Evolutionary conservation across 2,797 vertebrate genomes (phyloP), one percentile per base, ranked within the genome.

Genomic region (Enoplosus armatus): DNA sequence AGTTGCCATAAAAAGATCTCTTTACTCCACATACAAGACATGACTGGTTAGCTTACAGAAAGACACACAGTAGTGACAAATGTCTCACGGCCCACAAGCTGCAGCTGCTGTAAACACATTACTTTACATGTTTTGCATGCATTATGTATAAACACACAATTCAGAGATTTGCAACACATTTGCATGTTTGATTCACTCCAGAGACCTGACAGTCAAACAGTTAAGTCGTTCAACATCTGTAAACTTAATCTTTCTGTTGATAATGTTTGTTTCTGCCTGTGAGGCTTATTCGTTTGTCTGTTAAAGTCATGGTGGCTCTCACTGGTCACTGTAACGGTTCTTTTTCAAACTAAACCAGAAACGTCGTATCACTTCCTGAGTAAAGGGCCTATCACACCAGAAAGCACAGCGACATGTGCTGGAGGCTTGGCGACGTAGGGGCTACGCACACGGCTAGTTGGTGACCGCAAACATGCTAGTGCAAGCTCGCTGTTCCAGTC

Each of bases 1-100:
- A 31, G 56, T 18, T 50, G 20, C 67, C 22, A 72, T 78, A n/a
- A 75, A 85, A 78, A 80, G 12, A 63, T 33, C 41, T 35, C 16
- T 62, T 35, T 10, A 54, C 53, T 37, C 43, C 24, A 35, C 24
- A 48, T 29, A 16, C 5, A 15, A 56, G 65, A n/a, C 14, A 16
- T 16, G 41, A 58, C 24, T 22, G 33, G 37, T 55, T 43, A 51
- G 35, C 31, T 47, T 24, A 29, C 22, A 39, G n/a, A 75, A 33
- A 61, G 7, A 65, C 45, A 68, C 39, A n/a, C 45, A 62, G n/a
- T 2, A 11, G 45, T 29, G 60, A 68, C 43, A 65, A 33, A 59
- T 48, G 27, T 59, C 51, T 59, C 66, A 16, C 18, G 72, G 55
- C 41, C 48, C 50, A 59, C 15, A 64, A 41, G 35, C 35, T 29